Evolutionary conservation across 1,140 invertebrate genomes (phyloP).

Genomic region (Caenorhabditis tropicalis): DNA sequence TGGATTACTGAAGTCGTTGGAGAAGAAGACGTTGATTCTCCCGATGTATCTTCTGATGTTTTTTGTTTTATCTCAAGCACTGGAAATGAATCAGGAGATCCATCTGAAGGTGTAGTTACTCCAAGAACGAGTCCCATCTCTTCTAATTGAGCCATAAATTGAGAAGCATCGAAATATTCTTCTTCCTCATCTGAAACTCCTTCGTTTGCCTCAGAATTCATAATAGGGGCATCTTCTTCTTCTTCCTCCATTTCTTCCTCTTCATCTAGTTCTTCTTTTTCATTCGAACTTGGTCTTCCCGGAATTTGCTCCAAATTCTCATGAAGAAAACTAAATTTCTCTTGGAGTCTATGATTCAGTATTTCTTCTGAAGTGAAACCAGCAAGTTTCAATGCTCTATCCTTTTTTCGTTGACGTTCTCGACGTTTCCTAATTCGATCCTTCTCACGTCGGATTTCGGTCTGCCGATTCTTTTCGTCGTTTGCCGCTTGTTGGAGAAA

Average conservation of each 20-base stretch:
- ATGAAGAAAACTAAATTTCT: neutral
- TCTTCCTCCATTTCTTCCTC: neutral
- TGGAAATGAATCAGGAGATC: neutral
- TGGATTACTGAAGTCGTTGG: neutral
- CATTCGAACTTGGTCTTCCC: neutral
- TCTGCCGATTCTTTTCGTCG: neutral
- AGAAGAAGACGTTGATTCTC: neutral
- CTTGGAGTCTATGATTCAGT: neutral
- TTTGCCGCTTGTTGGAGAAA: neutral
- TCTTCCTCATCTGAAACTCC: neutral
- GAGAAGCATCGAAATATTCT: neutral
- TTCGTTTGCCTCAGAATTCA: neutral
- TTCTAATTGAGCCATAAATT: neutral
- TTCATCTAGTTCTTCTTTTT: neutral
- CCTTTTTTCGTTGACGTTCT: neutral
- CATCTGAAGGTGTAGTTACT: neutral
- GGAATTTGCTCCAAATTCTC: neutral
- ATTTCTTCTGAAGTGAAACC: neutral
- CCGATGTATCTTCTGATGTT: neutral
- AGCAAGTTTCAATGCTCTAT: neutral
- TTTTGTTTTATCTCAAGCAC: neutral
- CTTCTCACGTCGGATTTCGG: constrained; percentile 16
- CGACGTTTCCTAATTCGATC: neutral
- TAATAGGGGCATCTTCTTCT: neutral
- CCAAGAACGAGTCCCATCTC: neutral